These are phyloP conservation scores for Macrosiphum euphorbiae DNA, from an alignment of 2,888 invertebrate species.

Conservation along the genomic window DNA sequence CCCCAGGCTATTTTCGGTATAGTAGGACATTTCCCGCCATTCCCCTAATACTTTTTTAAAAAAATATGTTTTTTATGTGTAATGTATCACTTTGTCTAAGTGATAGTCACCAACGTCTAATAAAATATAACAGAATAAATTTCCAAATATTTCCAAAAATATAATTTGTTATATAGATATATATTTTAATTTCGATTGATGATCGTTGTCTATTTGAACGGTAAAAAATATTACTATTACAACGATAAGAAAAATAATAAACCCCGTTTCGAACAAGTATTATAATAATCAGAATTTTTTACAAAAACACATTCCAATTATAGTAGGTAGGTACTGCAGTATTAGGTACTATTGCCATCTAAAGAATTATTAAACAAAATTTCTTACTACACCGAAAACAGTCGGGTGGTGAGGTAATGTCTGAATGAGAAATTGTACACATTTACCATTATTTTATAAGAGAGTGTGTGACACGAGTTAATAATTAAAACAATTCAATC, in stretches of 20 bases:
- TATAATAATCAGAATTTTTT: not conserved
- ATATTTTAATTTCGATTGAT: not conserved
- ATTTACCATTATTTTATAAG: not conserved
- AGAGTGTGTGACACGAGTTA: not conserved
- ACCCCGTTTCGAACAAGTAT: not conserved
- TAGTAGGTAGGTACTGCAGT: not conserved
- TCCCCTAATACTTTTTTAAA: not conserved
- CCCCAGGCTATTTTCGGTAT: not conserved
- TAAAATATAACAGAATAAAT: not conserved
- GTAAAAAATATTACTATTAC: not conserved
- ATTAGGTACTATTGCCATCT: not conserved
- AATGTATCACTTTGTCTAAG: not conserved
- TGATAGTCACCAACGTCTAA: not conserved
- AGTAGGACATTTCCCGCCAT: not conserved
- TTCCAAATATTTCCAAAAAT: not conserved
- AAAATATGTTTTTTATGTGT: no score
- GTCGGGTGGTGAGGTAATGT: not conserved
- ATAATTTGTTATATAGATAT: not conserved
- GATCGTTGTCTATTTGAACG: no score
- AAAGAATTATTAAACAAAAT: not conserved
- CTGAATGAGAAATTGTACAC: not conserved
- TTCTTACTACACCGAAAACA: not conserved
- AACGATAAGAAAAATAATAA: not conserved
- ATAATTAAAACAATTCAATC: not conserved
- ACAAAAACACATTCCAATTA: not conserved